A percentile compares a stretch with the other conserved stretches of the same genome.
Conservation (phyloP, 2,113 vertebrate genomes). For the Tachysurus fulvidraco region DNA sequence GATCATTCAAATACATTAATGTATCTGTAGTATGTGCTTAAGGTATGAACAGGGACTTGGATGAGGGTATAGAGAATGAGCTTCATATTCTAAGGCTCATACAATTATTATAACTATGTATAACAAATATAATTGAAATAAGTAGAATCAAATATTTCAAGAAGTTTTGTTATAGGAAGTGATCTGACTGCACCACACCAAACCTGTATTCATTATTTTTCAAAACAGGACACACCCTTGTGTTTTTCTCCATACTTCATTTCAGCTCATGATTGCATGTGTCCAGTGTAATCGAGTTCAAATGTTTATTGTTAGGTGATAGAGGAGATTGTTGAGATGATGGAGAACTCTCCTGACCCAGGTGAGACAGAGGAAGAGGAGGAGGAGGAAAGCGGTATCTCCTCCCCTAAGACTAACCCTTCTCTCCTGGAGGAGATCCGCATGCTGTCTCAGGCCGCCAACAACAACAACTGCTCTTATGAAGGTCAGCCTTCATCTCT, state of each 20-base stretch:
- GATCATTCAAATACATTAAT: background rate
- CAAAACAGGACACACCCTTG: no score
- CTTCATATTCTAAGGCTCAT: no score
- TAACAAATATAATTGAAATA: background rate
- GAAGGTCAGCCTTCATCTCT: constrained; percentile 73
- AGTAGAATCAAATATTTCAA: background rate
- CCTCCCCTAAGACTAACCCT: constrained; percentile 76
- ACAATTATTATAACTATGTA: no score
- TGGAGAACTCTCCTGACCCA: constrained; percentile 92
- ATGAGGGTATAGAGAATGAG: no score
- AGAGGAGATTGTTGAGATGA: constrained; percentile 94
- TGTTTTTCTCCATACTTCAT: background rate
- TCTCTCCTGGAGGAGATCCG: constrained; percentile 87
- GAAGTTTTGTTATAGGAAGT: background rate
- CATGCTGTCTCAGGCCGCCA: constrained; percentile 81
- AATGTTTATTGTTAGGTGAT: constrained; percentile 77
- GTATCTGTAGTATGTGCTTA: no score
- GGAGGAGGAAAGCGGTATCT: constrained; percentile 78
- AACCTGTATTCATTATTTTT: background rate
- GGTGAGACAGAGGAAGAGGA: constrained; percentile 83
- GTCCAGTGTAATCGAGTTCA: background rate
- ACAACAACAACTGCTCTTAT: constrained; percentile 87
- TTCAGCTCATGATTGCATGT: background rate
- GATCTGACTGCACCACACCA: no score
- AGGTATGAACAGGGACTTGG: no score